phyloP scores from a whole-genome alignment of 1,140 invertebrate species.

The Zaprionus africanus region DNA sequence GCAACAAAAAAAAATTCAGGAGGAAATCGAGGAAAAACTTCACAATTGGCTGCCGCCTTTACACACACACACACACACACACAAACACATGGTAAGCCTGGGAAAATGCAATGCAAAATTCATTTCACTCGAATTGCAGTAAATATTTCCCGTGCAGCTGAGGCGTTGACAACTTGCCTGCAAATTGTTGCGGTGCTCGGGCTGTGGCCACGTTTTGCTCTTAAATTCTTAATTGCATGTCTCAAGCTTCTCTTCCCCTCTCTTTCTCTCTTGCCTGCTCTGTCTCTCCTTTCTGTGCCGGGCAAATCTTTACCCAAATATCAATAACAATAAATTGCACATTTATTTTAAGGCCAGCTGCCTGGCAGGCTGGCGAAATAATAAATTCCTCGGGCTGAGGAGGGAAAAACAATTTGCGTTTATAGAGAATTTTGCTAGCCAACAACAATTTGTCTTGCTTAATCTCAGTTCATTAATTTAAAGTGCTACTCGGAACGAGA shows the following conservation, averaged over 20 bases:
- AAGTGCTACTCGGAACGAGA: constrained; percentile 66
- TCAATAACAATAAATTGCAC: constrained; percentile 80
- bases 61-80: constrained; percentile 29
- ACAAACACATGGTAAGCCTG: constrained; percentile 6
- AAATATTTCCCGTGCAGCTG: constrained; percentile 37
- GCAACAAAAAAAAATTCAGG: constrained; percentile 1
- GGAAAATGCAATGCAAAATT: constrained; percentile 48
- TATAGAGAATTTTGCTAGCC: constrained; percentile 49
- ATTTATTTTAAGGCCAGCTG: constrained; percentile 60
- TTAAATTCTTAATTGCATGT: constrained; percentile 71
- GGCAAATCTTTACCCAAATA: constrained; percentile 69
- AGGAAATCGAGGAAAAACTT: constrained; percentile 38
- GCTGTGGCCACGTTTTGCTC: constrained; percentile 44
- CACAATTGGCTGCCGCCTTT: constrained; percentile 66
- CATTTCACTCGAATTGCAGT: constrained; percentile 56
- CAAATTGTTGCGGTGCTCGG: constrained; percentile 44
- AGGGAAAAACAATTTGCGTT: constrained; percentile 74
- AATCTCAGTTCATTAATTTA: constrained; percentile 83
- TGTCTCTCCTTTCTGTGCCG: not conserved
- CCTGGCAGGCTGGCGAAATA: constrained; percentile 31
- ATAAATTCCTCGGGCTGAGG: constrained; percentile 46
- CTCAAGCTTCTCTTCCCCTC: not conserved
- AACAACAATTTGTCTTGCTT: constrained; percentile 80
- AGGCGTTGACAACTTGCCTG: constrained; percentile 52
- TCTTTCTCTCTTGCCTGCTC: not conserved